Conservation (phyloP, 2,113 vertebrate genomes). For the rabbit (Oryctolagus cuniculus) region mOryCun1.1 NC_091433.1:40532501-40533000, state of each 20-base stretch:
- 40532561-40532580: constrained; percentile 30
- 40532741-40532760: accelerated
- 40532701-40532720: not conserved
- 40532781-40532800: not conserved
- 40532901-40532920: not conserved
- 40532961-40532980: not conserved
- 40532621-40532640: not conserved
- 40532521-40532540: constrained; percentile 5
- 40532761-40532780: not conserved
- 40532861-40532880: not conserved
- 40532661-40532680: not conserved
- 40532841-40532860: not conserved
- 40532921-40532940: not conserved
- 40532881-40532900: not conserved
- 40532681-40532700: not conserved
- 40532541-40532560: constrained; percentile 15
- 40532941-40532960: not conserved
- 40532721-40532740: too few relatives aligned
- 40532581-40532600: not conserved
- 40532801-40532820: not conserved
- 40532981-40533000: not conserved
- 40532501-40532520: constrained; percentile 50
- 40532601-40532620: not conserved
- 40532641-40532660: not conserved
- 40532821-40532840: not conserved